Conservation (phyloP, 2,113 vertebrate genomes). For the Indicator indicator region DNA sequence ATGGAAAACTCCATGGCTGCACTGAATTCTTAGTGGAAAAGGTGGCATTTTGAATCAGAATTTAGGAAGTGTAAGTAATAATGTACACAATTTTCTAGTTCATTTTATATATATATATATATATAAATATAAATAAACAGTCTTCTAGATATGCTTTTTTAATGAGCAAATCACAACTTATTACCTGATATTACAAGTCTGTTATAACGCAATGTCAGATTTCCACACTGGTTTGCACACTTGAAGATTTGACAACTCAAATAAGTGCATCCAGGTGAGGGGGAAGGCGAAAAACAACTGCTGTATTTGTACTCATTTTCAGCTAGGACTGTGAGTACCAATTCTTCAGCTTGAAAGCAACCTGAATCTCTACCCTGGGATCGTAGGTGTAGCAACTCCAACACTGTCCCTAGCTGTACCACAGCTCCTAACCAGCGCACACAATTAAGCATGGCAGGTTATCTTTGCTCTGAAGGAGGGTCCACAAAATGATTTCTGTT, state of each 20-base stretch:
- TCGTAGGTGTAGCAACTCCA: background rate
- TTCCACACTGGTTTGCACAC: background rate
- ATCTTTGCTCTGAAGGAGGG: background rate
- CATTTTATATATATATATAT: no score
- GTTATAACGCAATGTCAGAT: background rate
- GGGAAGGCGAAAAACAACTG: no score
- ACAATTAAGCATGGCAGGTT: background rate
- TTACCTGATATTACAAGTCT: background rate
- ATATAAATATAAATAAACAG: background rate
- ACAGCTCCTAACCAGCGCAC: background rate
- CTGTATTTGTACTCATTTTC: background rate
- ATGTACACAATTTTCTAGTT: background rate
- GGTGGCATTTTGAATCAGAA: background rate
- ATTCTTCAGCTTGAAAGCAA: background rate
- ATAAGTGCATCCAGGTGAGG: background rate
- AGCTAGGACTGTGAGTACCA: background rate
- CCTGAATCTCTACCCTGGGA: background rate
- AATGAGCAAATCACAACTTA: background rate
- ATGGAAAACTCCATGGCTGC: background rate
- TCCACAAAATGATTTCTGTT: constrained; percentile 33
- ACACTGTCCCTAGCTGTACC: background rate
- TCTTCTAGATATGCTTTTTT: background rate
- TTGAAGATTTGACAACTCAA: background rate
- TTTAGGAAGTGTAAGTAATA: background rate
- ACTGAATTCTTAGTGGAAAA: background rate